Evolutionary conservation across 2,888 invertebrate species (phyloP).

Genomic region (Andrena haemorrhoa): DNA sequence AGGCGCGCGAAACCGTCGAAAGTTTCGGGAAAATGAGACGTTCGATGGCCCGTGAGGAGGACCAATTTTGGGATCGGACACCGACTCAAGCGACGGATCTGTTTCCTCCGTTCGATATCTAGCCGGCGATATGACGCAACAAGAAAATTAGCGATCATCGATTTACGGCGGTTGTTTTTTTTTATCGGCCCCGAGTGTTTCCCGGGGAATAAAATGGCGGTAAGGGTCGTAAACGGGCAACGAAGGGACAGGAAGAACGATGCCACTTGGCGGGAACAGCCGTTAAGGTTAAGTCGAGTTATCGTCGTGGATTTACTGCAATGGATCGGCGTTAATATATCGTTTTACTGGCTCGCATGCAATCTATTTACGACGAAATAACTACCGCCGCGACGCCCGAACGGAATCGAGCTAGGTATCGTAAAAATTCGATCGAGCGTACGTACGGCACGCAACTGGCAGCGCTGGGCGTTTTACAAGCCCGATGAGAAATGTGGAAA

Average conservation of each 20-base stretch:
- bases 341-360: slow-evolving; percentile 62
- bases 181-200: slow-evolving; percentile 56
- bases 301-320: slow-evolving; percentile 65
- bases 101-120: not conserved
- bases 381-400: slow-evolving; percentile 24
- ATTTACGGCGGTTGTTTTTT: slow-evolving; percentile 42
- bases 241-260: slow-evolving; percentile 65
- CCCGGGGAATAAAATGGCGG: slow-evolving; percentile 61
- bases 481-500: not conserved
- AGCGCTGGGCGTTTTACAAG: not conserved
- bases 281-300: slow-evolving; percentile 68
- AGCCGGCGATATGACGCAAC: slow-evolving; percentile 11
- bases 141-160: slow-evolving; percentile 60
- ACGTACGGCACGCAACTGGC: not conserved
- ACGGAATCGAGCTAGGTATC: not conserved
- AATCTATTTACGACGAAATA: slow-evolving; percentile 59
- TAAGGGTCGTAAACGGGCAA: slow-evolving; percentile 63
- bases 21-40: not conserved
- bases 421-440: slow-evolving; percentile 29
- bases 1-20: slow-evolving; percentile 36
- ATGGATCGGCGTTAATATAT: slow-evolving; percentile 64
- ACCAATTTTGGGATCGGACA: not conserved
- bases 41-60: slow-evolving; percentile 19
- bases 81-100: slow-evolving; percentile 3
- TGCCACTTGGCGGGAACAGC: slow-evolving; percentile 57